Evolutionary conservation across 2,888 invertebrate species (phyloP), one percentile per base, ranked within the genome.

Genomic region (Ophioninae sp.): DNA sequence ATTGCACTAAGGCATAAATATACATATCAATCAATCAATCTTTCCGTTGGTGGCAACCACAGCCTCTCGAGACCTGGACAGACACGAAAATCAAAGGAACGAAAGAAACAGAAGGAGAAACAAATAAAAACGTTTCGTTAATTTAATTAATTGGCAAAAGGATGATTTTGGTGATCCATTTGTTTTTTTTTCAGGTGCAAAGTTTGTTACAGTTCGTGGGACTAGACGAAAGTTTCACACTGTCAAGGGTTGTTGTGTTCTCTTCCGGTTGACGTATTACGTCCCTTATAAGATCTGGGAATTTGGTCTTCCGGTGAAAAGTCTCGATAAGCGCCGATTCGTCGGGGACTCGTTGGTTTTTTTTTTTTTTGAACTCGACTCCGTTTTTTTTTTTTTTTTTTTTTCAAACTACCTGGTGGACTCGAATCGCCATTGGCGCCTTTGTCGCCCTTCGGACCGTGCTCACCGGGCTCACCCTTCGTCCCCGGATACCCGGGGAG

Each of bases 361-460:
- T 20, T 44, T 67, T 17, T 9, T 51, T 68, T 41, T 41, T 22
- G 44, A 13, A 10, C 30, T 67, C 7, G 22, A 41, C 58, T 58
- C 30, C 30, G 20, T 0, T 37, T 71, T 59, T 71, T 68, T 51
- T 68, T 58, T 78, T 68, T 0, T 37, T 71, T 59, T 71, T 68
- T 51, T 68, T 58, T 78, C 68, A 85, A 84, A 89, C 90, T 91
- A 91, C 95, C 95, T 89, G 93, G 89, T 89, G 93, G 94, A 93
- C 94, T 96, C 93, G 90, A 88, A 86, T 94, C 94, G 87, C 95
- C 95, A 88, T 94, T 94, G 84, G 92, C 93, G 82, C 96, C 96
- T 37, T 95, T 94, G 69, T 95, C 94, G 82, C 96, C 96, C 65
- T 95, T 95, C 82, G 95, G 94, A 84, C 96, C 96, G 89, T 95